These are phyloP conservation scores for Sesamia inferens DNA, from an alignment of 2,888 invertebrate genomes.

Conservation along the genomic window DNA sequence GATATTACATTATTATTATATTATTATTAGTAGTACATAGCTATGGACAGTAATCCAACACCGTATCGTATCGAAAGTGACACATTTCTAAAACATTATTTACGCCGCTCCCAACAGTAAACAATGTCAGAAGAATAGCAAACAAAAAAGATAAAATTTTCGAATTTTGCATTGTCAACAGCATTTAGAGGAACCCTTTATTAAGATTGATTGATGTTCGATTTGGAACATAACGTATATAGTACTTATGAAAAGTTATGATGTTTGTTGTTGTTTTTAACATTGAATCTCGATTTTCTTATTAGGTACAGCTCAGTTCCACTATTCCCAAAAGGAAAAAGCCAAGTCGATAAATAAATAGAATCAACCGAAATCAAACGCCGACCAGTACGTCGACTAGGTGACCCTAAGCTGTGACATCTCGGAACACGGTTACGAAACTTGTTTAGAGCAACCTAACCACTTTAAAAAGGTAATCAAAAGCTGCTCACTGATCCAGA, in stretches of 20 bases:
- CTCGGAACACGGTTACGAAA: slow-evolving; percentile 65
- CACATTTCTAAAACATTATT: too few species aligned
- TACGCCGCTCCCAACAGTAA: too few species aligned
- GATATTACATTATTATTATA: too few species aligned
- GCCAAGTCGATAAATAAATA: slow-evolving; percentile 50
- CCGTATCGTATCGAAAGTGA: too few species aligned
- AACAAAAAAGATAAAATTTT: too few species aligned
- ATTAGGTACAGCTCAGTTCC: slow-evolving; percentile 13
- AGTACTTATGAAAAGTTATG: too few species aligned
- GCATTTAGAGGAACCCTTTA: too few species aligned
- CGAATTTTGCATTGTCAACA: too few species aligned
- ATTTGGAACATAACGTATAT: too few species aligned
- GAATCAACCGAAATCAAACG: slow-evolving; percentile 56
- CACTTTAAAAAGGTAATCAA: slow-evolving; percentile 42
- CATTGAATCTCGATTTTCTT: not conserved
- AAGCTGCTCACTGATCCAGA: slow-evolving; percentile 14
- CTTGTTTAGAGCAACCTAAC: slow-evolving; percentile 56
- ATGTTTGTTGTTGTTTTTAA: not conserved
- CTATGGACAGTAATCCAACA: too few species aligned
- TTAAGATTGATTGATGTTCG: too few species aligned
- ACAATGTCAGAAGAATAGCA: too few species aligned
- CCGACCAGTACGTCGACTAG: slow-evolving; percentile 41
- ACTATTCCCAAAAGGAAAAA: slow-evolving; percentile 40
- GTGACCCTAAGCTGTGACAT: slow-evolving; percentile 61
- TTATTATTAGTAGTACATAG: not conserved